These are phyloP conservation scores for Manduca sexta DNA, from an alignment of 1,140 invertebrate genomes.

Conservation along the genomic window DNA sequence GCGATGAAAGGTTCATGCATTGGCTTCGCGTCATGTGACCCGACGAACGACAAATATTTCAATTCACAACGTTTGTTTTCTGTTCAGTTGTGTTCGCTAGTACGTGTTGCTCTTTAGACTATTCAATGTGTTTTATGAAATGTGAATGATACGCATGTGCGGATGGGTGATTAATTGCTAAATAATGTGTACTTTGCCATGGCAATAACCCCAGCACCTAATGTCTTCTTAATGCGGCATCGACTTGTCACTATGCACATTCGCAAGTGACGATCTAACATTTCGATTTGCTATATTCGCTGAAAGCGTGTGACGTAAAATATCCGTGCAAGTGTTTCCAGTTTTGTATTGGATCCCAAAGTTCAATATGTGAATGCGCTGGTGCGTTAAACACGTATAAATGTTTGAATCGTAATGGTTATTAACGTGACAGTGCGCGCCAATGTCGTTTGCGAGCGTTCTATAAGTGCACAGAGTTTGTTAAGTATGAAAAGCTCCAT, in stretches of 20 bases:
- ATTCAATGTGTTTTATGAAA: not conserved
- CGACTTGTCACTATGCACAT: slow-evolving; percentile 58
- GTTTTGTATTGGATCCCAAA: no score
- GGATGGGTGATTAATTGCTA: slow-evolving; percentile 50
- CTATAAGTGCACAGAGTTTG: slow-evolving; percentile 45
- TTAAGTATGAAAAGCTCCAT: slow-evolving; percentile 65
- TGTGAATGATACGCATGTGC: slow-evolving; percentile 7
- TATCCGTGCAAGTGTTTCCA: no score
- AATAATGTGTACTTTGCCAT: slow-evolving; percentile 53
- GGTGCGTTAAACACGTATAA: slow-evolving; percentile 22
- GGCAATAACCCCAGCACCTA: slow-evolving; percentile 35
- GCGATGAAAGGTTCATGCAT: slow-evolving; percentile 49
- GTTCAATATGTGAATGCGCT: slow-evolving; percentile 16
- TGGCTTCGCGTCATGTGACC: slow-evolving; percentile 36
- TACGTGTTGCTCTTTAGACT: no score
- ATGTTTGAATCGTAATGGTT: slow-evolving; percentile 22
- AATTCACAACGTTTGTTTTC: slow-evolving; percentile 15
- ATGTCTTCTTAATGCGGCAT: slow-evolving; percentile 67
- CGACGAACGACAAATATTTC: slow-evolving; percentile 20
- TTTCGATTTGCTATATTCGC: slow-evolving; percentile 20
- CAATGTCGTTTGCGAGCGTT: slow-evolving; percentile 32
- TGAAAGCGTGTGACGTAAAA: not conserved
- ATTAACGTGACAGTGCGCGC: slow-evolving; percentile 21
- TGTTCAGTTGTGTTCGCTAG: not conserved
- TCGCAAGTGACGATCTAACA: slow-evolving; percentile 35